phyloP scores from a whole-genome alignment of 2,797 vertebrate genomes.

The Crax fasciolata region DNA sequence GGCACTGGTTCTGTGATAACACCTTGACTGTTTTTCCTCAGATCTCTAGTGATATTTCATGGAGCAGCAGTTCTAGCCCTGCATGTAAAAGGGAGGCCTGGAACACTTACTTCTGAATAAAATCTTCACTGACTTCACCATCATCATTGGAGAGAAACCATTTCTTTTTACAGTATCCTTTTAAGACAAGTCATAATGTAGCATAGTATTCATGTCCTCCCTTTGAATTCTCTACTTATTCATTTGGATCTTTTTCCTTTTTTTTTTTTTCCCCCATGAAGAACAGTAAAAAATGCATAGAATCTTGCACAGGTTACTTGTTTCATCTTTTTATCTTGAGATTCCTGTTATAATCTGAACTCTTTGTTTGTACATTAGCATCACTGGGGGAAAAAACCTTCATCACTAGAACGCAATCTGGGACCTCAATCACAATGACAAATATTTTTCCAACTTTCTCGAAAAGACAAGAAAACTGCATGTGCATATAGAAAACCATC shows the following conservation, averaged over 20 bases:
- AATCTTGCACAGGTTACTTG: background rate
- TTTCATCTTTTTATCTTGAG: background rate
- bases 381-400: background rate
- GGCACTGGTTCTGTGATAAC: background rate
- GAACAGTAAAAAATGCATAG: conserved; percentile 12
- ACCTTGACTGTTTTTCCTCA: background rate
- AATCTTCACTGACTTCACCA: background rate
- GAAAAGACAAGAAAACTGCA: background rate
- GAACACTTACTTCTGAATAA: background rate
- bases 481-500: background rate
- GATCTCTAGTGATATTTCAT: background rate
- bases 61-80: background rate
- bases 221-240: background rate
- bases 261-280: background rate
- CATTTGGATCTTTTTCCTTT: background rate
- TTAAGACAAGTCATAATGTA: conserved; percentile 2
- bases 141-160: background rate
- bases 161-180: conserved; percentile 26
- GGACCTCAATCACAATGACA: background rate
- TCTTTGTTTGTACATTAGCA: background rate
- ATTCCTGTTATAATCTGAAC: background rate
- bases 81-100: background rate
- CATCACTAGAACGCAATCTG: background rate
- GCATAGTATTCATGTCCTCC: background rate
- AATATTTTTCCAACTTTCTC: conserved; percentile 38